Evolutionary conservation across 2,888 invertebrate species (phyloP).

Genomic region (Pammene fasciana): DNA sequence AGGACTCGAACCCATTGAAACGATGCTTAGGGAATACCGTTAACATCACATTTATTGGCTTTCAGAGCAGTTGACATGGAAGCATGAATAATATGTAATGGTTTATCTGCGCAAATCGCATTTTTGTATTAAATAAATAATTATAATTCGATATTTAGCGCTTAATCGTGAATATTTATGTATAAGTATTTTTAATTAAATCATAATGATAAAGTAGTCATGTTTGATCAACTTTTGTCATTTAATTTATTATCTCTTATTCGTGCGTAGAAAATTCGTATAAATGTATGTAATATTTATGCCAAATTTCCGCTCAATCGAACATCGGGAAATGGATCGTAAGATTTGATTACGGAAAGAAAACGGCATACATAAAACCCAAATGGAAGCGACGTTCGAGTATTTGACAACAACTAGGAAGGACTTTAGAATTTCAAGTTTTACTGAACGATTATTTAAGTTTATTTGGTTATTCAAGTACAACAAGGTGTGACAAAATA

Average conservation of each 20-base stretch:
- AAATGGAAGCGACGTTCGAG: no score
- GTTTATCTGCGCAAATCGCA: background rate
- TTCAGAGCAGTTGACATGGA: background rate
- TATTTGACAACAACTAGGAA: background rate
- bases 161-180: no score
- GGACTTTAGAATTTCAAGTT: background rate
- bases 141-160: background rate
- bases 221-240: no score
- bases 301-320: background rate
- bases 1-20: conserved; percentile 24
- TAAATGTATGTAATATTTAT: no score
- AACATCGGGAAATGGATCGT: background rate
- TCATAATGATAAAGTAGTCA: no score
- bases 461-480: no score
- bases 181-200: background rate
- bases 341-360: background rate
- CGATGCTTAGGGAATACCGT: conserved; percentile 15
- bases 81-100: background rate
- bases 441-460: background rate
- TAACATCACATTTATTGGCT: conserved; percentile 22
- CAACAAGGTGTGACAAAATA: no score
- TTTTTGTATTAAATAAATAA: background rate
- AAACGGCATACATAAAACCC: no score
- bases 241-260: background rate
- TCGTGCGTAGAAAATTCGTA: background rate